Evolutionary conservation across 37 sponge, comb jelly and placozoan genomes (phyloP).

Genomic region (Chondrosia reniformis): DNA sequence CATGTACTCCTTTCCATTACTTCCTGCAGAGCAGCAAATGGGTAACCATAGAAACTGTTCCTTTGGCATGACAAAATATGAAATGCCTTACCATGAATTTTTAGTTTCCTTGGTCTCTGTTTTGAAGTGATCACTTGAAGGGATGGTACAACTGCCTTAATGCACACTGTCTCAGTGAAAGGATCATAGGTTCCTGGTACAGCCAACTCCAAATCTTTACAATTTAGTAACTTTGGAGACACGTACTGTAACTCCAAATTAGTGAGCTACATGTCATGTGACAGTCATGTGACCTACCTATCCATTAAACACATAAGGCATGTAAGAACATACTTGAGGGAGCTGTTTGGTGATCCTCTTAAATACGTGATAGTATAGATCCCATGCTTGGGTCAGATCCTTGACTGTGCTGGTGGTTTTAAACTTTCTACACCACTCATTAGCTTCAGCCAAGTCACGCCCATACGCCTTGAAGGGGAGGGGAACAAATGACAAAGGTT

Average conservation of each 20-base stretch:
- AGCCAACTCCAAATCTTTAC: conserved; percentile 84
- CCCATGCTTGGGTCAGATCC: conserved; percentile 97
- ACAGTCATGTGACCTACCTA: no score
- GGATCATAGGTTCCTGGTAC: conserved; percentile 97
- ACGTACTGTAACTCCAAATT: conserved; percentile 94
- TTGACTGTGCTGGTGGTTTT: conserved; percentile 59
- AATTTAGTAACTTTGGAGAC: conserved; percentile 83
- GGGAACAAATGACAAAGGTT: background rate
- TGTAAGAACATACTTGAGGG: conserved; percentile 63
- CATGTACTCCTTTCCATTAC: conserved; percentile 91
- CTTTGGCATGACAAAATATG: background rate
- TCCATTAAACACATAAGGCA: background rate
- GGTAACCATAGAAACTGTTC: no score
- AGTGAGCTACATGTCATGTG: conserved; percentile 45
- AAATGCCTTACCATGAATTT: conserved; percentile 65
- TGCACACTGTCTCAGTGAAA: conserved; percentile 75
- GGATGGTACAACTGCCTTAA: conserved; percentile 69
- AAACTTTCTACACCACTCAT: conserved; percentile 94
- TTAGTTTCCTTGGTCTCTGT: conserved; percentile 91
- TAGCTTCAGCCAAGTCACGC: conserved; percentile 91
- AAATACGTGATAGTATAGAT: conserved; percentile 95
- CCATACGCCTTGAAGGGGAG: conserved; percentile 74
- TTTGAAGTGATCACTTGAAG: conserved; percentile 95
- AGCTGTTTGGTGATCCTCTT: conserved; percentile 91
- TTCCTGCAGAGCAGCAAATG: conserved; percentile 41